Conservation (phyloP, 2,888 invertebrate species). For the Dicycla oo region DNA sequence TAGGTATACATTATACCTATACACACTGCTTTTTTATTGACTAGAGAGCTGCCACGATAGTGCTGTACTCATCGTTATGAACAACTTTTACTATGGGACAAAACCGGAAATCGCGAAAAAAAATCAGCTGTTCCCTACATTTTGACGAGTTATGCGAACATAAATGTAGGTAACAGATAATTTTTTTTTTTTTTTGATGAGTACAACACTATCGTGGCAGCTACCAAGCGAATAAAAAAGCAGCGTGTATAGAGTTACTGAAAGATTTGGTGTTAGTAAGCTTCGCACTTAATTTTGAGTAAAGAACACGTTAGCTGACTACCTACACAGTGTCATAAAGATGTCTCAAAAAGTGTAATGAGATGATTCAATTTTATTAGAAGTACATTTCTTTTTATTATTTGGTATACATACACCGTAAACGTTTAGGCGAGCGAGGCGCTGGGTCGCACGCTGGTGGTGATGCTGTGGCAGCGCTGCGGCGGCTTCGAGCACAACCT, state of each 20-base stretch:
- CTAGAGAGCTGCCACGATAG: no score
- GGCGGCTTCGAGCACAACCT: conserved; percentile 96
- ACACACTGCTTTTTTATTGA: no score
- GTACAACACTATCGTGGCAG: no score
- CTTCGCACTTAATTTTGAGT: neutral
- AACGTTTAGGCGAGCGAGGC: conserved; percentile 92
- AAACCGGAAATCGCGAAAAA: no score
- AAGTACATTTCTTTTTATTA: neutral
- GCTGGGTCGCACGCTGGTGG: conserved; percentile 95
- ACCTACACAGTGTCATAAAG: neutral
- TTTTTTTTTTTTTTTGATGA: no score
- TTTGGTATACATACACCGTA: conserved; percentile 46
- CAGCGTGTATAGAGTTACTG: no score
- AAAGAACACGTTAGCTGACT: neutral
- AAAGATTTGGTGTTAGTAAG: conserved; percentile 50
- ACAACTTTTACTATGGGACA: no score
- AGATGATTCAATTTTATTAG: neutral
- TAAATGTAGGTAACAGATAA: no score
- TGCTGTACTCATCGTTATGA: no score
- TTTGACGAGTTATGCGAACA: no score
- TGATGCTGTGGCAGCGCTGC: conserved; percentile 98
- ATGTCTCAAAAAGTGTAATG: neutral
- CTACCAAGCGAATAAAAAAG: no score
- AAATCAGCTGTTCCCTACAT: no score
- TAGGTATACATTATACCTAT: neutral